These are phyloP conservation scores for Geophilus truncorum DNA, from an alignment of 2,888 invertebrate genomes.

Conservation along the genomic window DNA sequence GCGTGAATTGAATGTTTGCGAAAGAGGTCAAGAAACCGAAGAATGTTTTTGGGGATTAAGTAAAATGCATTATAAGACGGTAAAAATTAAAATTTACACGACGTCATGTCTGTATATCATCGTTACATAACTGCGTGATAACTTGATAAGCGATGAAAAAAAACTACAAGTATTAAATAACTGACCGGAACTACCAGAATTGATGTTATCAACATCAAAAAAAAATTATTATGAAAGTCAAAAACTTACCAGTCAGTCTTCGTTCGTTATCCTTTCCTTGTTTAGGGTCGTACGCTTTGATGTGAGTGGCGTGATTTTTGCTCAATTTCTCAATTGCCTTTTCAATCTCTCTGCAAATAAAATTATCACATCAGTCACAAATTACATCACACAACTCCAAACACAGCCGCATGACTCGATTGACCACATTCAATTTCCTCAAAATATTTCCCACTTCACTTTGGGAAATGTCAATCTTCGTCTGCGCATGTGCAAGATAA, in stretches of 20 bases:
- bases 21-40: too few species aligned
- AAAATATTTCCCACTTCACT: neutral
- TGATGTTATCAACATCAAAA: too few species aligned
- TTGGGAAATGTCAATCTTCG: neutral
- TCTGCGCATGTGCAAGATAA: neutral
- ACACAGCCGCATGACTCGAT: neutral
- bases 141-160: too few species aligned
- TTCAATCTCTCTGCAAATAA: slow-evolving; percentile 72
- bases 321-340: slow-evolving; percentile 92
- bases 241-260: slow-evolving; percentile 52
- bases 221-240: neutral
- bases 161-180: neutral
- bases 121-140: too few species aligned
- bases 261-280: slow-evolving; percentile 55
- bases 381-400: neutral
- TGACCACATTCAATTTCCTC: neutral
- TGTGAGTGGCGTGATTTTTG: slow-evolving; percentile 85
- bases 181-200: neutral
- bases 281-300: slow-evolving; percentile 80
- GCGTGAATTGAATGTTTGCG: too few species aligned
- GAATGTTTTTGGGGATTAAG: too few species aligned
- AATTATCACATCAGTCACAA: neutral
- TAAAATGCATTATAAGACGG: too few species aligned
- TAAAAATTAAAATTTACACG: too few species aligned
- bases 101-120: too few species aligned